Percentiles rank a stretch among this genome's conserved stretches.
These are phyloP conservation scores for Ptilorrhoa leucosticta DNA, from an alignment of 2,113 vertebrate genomes.

Conservation along the genomic window DNA sequence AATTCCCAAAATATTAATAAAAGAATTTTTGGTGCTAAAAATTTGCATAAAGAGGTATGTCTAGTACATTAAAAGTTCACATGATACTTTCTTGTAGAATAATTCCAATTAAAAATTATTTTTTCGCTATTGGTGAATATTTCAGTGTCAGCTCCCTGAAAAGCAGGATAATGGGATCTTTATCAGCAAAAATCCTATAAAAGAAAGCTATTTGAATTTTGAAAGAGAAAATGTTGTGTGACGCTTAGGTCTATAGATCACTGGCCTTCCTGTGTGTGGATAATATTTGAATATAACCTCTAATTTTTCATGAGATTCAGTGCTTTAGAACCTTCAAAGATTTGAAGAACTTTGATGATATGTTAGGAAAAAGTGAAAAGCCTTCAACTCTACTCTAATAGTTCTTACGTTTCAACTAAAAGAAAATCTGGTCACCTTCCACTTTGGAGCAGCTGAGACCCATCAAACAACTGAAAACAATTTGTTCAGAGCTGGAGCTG, in stretches of 20 bases:
- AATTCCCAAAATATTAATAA: background rate
- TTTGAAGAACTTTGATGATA: background rate
- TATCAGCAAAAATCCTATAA: background rate
- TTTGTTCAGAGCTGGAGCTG: constrained; percentile 75
- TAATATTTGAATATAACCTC: background rate
- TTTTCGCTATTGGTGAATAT: background rate
- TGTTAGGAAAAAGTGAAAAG: background rate
- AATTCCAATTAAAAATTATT: background rate
- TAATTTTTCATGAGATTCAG: background rate
- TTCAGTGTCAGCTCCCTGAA: background rate
- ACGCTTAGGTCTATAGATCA: background rate
- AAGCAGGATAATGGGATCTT: background rate
- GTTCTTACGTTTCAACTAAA: constrained; percentile 48
- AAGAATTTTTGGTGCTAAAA: background rate
- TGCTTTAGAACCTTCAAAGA: background rate
- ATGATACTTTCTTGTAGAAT: background rate
- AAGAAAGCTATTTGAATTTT: background rate
- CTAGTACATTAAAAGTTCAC: background rate
- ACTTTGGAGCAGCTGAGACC: constrained; percentile 70
- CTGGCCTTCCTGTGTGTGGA: background rate
- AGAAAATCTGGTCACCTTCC: constrained; percentile 65
- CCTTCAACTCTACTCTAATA: constrained; percentile 14
- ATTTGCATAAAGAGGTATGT: background rate
- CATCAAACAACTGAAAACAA: constrained; percentile 76
- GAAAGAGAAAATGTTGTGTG: background rate